Conservation (phyloP, 2,797 vertebrate species). For the Galago senegalensis region DNA sequence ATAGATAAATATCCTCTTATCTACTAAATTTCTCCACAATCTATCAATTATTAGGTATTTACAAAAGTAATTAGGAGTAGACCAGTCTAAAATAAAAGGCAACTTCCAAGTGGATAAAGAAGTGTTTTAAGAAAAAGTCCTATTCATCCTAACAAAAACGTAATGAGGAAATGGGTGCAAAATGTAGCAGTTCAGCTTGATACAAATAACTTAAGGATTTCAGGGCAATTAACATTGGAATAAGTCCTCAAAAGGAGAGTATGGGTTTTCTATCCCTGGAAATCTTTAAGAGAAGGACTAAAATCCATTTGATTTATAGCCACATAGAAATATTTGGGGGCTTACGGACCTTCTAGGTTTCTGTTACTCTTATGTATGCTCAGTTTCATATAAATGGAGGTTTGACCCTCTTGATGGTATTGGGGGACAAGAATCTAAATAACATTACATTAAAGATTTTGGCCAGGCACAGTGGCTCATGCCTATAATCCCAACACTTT, state of each 20-base stretch:
- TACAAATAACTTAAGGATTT: background rate
- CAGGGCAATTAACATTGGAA: background rate
- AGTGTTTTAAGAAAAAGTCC: background rate
- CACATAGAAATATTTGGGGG: background rate
- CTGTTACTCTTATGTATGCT: background rate
- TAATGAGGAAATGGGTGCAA: slow-evolving; percentile 4
- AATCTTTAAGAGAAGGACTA: slow-evolving; percentile 18
- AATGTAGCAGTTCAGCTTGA: background rate
- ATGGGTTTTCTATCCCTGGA: background rate
- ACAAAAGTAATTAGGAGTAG: background rate
- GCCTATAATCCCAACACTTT: background rate
- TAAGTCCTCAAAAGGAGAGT: background rate
- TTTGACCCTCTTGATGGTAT: background rate
- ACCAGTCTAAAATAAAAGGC: slow-evolving; percentile 29
- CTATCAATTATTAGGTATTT: background rate
- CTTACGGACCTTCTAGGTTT: background rate
- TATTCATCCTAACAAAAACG: background rate
- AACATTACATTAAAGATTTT: background rate
- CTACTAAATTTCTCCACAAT: slow-evolving; percentile 22
- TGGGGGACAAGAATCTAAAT: background rate
- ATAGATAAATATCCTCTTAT: background rate
- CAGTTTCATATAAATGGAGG: background rate
- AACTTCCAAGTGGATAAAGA: slow-evolving; percentile 16
- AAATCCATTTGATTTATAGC: background rate
- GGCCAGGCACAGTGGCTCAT: background rate